phyloP scores from a whole-genome alignment of 2,888 invertebrate species.

The Nomada lathburiana region DNA sequence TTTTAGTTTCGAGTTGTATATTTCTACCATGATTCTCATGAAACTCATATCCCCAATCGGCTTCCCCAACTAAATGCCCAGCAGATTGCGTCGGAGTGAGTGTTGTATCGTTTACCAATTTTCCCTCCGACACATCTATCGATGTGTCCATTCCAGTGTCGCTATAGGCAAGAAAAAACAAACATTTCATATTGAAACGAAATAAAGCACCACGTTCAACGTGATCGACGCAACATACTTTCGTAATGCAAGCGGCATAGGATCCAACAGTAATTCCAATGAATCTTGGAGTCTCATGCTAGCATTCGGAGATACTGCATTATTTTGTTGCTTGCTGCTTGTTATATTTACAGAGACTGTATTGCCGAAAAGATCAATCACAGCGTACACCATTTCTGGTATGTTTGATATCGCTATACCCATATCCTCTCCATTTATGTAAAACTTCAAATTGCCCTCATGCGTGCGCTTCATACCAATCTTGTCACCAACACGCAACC shows the following conservation, averaged over 20 bases:
- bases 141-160: constrained; percentile 83
- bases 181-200: background rate
- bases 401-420: constrained; percentile 91
- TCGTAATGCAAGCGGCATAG: constrained; percentile 83
- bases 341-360: constrained; percentile 92
- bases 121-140: constrained; percentile 80
- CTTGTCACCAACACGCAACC: constrained; percentile 92
- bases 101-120: constrained; percentile 78
- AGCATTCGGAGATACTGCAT: constrained; percentile 85
- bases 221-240: constrained; percentile 71
- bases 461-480: constrained; percentile 90
- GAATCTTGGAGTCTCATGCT: constrained; percentile 87
- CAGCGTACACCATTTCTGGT: constrained; percentile 93
- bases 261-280: constrained; percentile 87
- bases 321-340: constrained; percentile 86
- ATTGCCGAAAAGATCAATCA: constrained; percentile 93
- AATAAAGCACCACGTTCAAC: background rate
- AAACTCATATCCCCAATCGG: constrained; percentile 87
- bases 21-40: constrained; percentile 94
- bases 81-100: constrained; percentile 80
- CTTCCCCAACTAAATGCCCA: constrained; percentile 72
- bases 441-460: constrained; percentile 90
- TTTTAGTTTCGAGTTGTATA: constrained; percentile 89
- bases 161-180: constrained; percentile 69
- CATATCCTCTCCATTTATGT: constrained; percentile 93